A percentile compares a stretch with the other conserved stretches of the same genome.
Evolutionary conservation across 2,797 vertebrate genomes (phyloP).

Genomic region (Euphonia xanthogaster): DNA sequence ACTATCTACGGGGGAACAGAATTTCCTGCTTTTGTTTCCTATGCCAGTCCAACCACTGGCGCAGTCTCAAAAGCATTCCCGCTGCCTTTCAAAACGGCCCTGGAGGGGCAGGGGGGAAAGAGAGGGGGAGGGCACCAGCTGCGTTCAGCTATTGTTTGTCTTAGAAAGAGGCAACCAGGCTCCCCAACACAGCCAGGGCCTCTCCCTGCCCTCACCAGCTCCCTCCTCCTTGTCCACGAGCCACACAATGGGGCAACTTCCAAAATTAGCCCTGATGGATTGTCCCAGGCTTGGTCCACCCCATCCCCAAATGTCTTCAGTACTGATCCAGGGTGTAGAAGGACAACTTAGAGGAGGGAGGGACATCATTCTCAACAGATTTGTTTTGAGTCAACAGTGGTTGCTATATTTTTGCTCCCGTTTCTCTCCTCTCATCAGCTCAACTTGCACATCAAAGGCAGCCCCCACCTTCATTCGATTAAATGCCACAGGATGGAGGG

Average conservation of each 20-base stretch:
- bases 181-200: conserved; percentile 47
- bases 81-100: conserved; percentile 77
- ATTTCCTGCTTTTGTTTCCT: conserved; percentile 86
- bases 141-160: conserved; percentile 78
- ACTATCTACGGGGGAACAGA: conserved; percentile 85
- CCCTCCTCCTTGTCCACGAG: conserved; percentile 55
- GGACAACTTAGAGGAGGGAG: conserved; percentile 34
- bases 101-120: conserved; percentile 57
- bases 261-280: conserved; percentile 75
- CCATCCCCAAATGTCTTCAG: neutral
- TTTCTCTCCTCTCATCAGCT: conserved; percentile 1
- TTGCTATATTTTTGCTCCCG: conserved; percentile 27
- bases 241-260: conserved; percentile 78
- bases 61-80: conserved; percentile 84
- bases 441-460: conserved; percentile 51
- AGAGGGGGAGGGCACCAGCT: conserved; percentile 76
- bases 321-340: neutral
- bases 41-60: conserved; percentile 80
- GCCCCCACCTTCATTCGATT: conserved; percentile 18
- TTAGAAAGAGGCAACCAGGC: conserved; percentile 51
- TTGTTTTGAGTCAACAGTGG: conserved; percentile 60
- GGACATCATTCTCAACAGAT: conserved; percentile 40
- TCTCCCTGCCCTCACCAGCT: conserved; percentile 56
- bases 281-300: conserved; percentile 57
- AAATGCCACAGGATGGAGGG: conserved; percentile 42